Evolutionary conservation across 2,113 vertebrate genomes (phyloP).

Genomic region (Actinemys pallida): DNA sequence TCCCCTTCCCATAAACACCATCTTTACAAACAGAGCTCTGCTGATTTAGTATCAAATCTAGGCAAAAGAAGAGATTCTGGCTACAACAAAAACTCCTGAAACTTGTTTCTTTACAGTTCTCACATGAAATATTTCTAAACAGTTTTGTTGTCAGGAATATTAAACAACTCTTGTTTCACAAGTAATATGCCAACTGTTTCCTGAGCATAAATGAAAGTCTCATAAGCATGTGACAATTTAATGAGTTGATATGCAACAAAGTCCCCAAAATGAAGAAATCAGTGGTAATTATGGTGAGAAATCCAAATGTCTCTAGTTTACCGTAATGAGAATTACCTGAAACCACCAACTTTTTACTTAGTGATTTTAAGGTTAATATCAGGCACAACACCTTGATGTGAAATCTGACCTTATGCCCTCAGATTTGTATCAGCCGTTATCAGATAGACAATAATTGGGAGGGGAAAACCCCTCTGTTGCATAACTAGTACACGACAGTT

Average conservation of each 20-base stretch:
- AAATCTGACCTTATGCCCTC: not conserved
- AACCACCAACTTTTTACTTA: not conserved
- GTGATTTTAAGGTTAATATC: not conserved
- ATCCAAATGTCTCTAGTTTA: not conserved
- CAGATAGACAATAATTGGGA: not conserved
- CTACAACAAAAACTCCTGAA: constrained; percentile 47
- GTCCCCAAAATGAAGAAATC: not conserved
- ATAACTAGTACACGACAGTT: not conserved
- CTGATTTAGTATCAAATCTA: constrained; percentile 47
- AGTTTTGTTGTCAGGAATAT: constrained; percentile 53
- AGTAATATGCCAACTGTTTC: constrained; percentile 10
- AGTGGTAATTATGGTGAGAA: not conserved
- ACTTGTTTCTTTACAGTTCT: constrained; percentile 29
- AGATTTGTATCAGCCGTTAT: not conserved
- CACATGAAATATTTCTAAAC: constrained; percentile 52
- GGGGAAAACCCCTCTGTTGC: not conserved
- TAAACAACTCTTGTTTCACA: constrained; percentile 52
- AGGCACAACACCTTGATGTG: not conserved
- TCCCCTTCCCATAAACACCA: constrained; percentile 33
- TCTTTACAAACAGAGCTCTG: constrained; percentile 28
- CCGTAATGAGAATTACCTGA: not conserved
- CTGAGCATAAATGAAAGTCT: not conserved
- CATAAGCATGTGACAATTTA: constrained; percentile 44
- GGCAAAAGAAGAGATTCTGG: constrained; percentile 43
- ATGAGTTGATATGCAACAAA: constrained; percentile 34